Conservation (phyloP, 1,140 invertebrate species). For the Papilio glaucus region DNA sequence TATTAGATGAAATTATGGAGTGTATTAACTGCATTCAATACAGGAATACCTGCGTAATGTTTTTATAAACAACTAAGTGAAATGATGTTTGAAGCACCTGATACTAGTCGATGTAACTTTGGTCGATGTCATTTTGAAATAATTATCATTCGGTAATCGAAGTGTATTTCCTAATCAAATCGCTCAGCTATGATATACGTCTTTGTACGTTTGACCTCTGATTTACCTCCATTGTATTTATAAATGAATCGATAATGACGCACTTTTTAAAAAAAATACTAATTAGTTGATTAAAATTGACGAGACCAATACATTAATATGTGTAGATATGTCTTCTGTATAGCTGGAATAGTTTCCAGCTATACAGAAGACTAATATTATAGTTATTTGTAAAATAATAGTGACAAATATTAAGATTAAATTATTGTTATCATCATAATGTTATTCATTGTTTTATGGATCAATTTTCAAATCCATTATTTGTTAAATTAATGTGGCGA, state of each 20-base stretch:
- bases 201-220: conserved; percentile 29
- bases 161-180: conserved; percentile 14
- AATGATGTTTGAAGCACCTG: background rate
- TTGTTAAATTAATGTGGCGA: too few species aligned
- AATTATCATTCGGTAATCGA: conserved; percentile 12
- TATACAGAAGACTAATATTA: too few species aligned
- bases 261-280: background rate
- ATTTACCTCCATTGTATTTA: conserved; percentile 8
- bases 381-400: too few species aligned
- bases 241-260: conserved; percentile 7
- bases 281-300: background rate
- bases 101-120: background rate
- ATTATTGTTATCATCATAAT: too few species aligned
- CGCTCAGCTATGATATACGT: conserved; percentile 10
- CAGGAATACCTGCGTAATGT: too few species aligned
- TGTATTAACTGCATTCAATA: too few species aligned
- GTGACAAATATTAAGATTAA: too few species aligned
- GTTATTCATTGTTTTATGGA: too few species aligned
- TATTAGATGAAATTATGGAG: too few species aligned
- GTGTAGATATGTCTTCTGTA: too few species aligned
- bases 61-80: background rate
- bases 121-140: background rate
- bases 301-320: background rate
- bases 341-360: too few species aligned
- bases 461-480: too few species aligned